A percentile compares a stretch with the other conserved stretches of the same genome.
Evolutionary conservation across 2,888 invertebrate genomes (phyloP).

Genomic region (Polydesmus complanatus): DNA sequence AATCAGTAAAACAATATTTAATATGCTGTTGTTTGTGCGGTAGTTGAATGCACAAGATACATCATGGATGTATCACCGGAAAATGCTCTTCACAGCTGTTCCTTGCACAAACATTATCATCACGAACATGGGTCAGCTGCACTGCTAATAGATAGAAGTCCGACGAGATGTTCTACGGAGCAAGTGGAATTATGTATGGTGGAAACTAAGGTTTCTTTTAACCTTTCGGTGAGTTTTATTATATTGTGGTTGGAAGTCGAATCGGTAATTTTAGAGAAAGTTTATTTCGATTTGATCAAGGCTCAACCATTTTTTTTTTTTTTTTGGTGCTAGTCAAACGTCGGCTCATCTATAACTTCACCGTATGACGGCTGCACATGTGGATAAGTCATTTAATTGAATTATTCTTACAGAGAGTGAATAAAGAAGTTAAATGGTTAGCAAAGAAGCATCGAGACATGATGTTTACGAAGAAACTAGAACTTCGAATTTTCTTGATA

Average conservation of each 20-base stretch:
- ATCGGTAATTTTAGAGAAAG: constrained; percentile 65
- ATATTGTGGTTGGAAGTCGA: constrained; percentile 76
- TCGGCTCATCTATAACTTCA: neutral
- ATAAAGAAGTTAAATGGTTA: too few species aligned
- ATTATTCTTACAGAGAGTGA: too few species aligned
- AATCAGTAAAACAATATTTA: neutral
- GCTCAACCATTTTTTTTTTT: constrained; percentile 67
- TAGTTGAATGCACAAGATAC: constrained; percentile 80
- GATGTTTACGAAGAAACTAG: constrained; percentile 24
- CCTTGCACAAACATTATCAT: constrained; percentile 42
- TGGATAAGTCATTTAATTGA: constrained; percentile 36
- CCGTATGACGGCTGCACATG: constrained; percentile 29
- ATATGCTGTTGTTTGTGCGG: constrained; percentile 40
- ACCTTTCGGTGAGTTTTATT: constrained; percentile 51
- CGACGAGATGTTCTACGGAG: constrained; percentile 71
- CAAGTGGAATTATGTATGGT: constrained; percentile 79
- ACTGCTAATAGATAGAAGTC: constrained; percentile 40
- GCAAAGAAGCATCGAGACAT: constrained; percentile 15
- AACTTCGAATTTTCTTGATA: constrained; percentile 16
- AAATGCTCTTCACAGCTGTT: constrained; percentile 73
- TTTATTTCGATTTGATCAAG: constrained; percentile 72
- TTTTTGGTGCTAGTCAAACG: constrained; percentile 74
- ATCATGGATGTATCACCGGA: constrained; percentile 73
- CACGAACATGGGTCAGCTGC: constrained; percentile 43
- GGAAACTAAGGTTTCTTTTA: constrained; percentile 73